Conservation (phyloP, 2,113 vertebrate genomes). For the Calyptomena viridis region DNA sequence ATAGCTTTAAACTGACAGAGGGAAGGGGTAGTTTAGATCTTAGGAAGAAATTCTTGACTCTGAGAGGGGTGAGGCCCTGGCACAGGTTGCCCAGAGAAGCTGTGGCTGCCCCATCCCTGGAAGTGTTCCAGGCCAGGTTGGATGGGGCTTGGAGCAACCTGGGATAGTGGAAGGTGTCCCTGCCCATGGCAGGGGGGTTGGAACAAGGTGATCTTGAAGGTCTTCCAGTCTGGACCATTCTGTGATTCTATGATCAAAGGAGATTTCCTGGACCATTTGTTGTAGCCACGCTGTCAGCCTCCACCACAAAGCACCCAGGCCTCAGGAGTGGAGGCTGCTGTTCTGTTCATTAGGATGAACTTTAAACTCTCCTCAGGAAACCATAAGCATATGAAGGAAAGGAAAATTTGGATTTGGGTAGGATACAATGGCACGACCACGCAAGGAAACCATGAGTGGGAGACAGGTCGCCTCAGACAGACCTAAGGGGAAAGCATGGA, state of each 20-base stretch:
- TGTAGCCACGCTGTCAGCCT: not conserved
- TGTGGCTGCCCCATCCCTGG: not conserved
- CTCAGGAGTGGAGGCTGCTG: not conserved
- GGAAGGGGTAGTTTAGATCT: not conserved
- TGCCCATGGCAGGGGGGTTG: not conserved
- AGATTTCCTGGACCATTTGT: not conserved
- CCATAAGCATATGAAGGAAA: not conserved
- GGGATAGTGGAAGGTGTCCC: accelerated
- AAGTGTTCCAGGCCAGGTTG: not conserved
- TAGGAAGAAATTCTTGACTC: not conserved
- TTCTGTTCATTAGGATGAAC: not conserved
- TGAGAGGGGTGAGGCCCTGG: not conserved
- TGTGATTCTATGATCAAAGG: not conserved
- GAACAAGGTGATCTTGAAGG: not conserved
- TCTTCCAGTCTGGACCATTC: not conserved
- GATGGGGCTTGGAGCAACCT: not conserved
- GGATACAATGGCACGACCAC: not conserved
- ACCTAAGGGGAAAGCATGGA: not conserved
- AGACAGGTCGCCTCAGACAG: not conserved
- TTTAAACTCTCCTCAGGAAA: not conserved
- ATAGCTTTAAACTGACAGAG: not conserved
- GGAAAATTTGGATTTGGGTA: not conserved
- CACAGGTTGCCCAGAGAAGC: accelerated
- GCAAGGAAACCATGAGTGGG: not conserved
- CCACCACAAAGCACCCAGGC: not conserved